Base-by-base conservation (phyloP, 1,140 invertebrate genomes). In the Phenacoccus solenopsis region DNA sequence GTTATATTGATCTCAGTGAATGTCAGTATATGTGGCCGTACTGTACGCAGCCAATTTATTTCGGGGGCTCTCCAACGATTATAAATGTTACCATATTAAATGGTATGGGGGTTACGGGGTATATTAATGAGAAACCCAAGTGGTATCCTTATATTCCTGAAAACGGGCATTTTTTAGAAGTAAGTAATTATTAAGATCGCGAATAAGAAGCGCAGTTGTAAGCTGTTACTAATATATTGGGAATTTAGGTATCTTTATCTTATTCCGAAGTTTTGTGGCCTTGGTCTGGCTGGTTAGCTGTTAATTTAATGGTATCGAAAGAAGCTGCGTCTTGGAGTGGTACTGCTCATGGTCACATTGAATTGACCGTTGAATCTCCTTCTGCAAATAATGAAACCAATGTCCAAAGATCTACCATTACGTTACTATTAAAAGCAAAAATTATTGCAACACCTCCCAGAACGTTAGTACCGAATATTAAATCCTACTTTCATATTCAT, bases 21-120 rank as follows among this genome's bases (percentile, higher is more conserved):
- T 96, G 92, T 77, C 91, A 93, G 72, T 97, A 96, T 77, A 96
- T 96, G 93, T 97, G 94, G 94, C 94, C 96, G 0, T 98, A 97
- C 76, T 98, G 94, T 77, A 94, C 93, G 16, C 96, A 98, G 79
- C 92, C 94, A 10, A 76, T 98, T 1, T 98, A 96, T 80, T 86
- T 90, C 78, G 88, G 88, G 69, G 88, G 86, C 57, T 88, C 94
- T 79, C 91, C 94, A 0, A 87, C 88, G 10, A 91, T 98, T 73
- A 87, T 94, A 1, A 98, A 98, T 81, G 90, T 97, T 0, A 94
- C 91, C 1, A 89, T 94, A 73, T 82, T 93, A 25, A 94, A 93
- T 80, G 90, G 90, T 2, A 86, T 97, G 76, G 91, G 91, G 10
- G 93, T 96, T 0, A 88, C 91, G 16, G 93, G 93, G 9, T 84